Evolutionary conservation across 2,888 invertebrate species (phyloP).

Genomic region (Ophion obscuratus): DNA sequence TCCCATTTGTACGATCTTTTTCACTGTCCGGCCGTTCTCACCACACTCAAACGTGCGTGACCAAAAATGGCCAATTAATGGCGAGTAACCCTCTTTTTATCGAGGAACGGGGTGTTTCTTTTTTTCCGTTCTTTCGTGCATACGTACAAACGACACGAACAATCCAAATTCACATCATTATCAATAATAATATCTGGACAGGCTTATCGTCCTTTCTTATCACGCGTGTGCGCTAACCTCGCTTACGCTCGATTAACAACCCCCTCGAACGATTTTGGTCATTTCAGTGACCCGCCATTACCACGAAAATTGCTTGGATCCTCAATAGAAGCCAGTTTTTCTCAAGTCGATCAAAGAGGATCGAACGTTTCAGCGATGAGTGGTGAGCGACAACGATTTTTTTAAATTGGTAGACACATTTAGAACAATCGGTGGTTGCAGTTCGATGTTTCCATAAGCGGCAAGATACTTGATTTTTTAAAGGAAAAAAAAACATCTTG

Average conservation of each 20-base stretch:
- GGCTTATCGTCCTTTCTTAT: conserved; percentile 1
- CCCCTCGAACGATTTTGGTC: not conserved
- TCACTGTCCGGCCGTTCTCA: not conserved
- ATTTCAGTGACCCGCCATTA: not conserved
- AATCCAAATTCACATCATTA: conserved; percentile 23
- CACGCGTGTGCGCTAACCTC: not conserved
- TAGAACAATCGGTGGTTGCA: too few relatives aligned
- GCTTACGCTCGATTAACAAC: conserved; percentile 21
- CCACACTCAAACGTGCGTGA: not conserved
- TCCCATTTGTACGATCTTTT: not conserved
- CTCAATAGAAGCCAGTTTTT: not conserved
- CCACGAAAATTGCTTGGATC: not conserved
- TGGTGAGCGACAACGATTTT: too few relatives aligned
- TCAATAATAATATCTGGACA: conserved; percentile 8
- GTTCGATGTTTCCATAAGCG: too few relatives aligned
- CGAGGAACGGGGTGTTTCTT: conserved; percentile 21
- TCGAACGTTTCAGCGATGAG: not conserved
- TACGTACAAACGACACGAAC: conserved; percentile 67
- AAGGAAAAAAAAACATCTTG: too few relatives aligned
- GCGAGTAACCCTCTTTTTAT: conserved; percentile 48
- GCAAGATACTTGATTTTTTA: too few relatives aligned
- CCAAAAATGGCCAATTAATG: not conserved
- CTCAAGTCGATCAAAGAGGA: not conserved
- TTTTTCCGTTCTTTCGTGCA: not conserved
- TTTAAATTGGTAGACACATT: too few relatives aligned